These are phyloP conservation scores for Frieseomelitta varia DNA, from an alignment of 1,140 invertebrate species.

Conservation along the genomic window DNA sequence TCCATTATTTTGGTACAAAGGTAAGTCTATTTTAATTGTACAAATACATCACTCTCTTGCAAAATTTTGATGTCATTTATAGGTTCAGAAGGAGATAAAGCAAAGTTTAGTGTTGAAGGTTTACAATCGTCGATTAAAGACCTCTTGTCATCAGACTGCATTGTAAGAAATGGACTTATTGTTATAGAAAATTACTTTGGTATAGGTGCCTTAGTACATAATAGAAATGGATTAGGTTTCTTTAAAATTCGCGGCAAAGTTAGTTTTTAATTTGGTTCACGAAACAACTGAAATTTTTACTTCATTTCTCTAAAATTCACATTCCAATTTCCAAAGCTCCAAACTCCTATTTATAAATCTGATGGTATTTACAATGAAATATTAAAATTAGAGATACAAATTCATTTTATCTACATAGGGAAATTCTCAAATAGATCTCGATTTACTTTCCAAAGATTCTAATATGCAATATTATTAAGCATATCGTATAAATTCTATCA, in stretches of 20 bases:
- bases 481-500: conserved; percentile 14
- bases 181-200: conserved; percentile 91
- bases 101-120: conserved; percentile 84
- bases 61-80: conserved; percentile 8
- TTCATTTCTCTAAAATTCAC: not conserved
- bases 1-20: conserved; percentile 90
- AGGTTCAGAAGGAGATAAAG: conserved; percentile 76
- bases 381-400: conserved; percentile 5
- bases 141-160: conserved; percentile 65
- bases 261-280: conserved; percentile 86
- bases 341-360: conserved; percentile 19
- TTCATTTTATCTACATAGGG: conserved; percentile 25
- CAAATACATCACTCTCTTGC: not conserved
- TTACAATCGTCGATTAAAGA: conserved; percentile 79
- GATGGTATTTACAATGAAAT: conserved; percentile 45
- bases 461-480: not conserved
- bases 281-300: not conserved
- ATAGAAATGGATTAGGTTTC: conserved; percentile 91
- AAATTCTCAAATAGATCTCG: not conserved
- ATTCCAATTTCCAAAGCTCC: not conserved
- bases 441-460: not conserved
- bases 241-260: conserved; percentile 93
- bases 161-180: conserved; percentile 85
- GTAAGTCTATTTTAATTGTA: conserved; percentile 75
- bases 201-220: conserved; percentile 90